Conservation (phyloP, 1,140 invertebrate genomes). For the Trichonephila clavipes region DNA sequence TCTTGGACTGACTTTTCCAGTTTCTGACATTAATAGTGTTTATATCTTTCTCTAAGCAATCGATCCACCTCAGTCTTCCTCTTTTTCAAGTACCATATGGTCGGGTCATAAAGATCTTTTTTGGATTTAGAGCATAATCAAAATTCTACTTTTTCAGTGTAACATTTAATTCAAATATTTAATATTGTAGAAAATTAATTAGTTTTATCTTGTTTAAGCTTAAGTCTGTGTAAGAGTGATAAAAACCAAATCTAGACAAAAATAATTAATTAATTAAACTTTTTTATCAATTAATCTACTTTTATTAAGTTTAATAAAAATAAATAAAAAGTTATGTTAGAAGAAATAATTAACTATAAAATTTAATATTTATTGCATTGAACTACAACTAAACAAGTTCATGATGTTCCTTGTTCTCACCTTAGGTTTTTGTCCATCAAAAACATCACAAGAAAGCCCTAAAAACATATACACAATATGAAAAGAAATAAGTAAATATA, state of each 20-base stretch:
- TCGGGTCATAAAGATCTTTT: too few species aligned
- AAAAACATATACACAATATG: not conserved
- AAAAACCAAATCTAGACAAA: not conserved
- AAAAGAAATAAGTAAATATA: not conserved
- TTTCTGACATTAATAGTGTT: too few species aligned
- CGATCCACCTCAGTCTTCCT: too few species aligned
- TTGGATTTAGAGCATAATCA: not conserved
- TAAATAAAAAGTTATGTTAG: not conserved
- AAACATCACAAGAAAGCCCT: conserved; percentile 89
- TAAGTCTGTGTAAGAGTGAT: not conserved
- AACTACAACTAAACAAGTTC: not conserved
- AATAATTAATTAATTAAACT: not conserved
- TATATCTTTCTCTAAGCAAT: too few species aligned
- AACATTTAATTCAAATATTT: too few species aligned
- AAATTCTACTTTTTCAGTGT: not conserved
- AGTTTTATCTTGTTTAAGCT: not conserved
- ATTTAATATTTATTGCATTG: not conserved
- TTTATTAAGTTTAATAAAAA: not conserved
- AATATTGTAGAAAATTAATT: not conserved
- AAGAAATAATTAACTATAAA: not conserved
- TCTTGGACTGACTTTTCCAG: too few species aligned
- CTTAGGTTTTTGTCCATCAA: conserved; percentile 87
- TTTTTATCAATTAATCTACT: too few species aligned
- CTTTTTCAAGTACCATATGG: too few species aligned
- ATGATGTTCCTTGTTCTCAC: conserved; percentile 79